These are phyloP conservation scores for Pao palembangensis DNA, from an alignment of 2,113 vertebrate species.

Conservation along the genomic window DNA sequence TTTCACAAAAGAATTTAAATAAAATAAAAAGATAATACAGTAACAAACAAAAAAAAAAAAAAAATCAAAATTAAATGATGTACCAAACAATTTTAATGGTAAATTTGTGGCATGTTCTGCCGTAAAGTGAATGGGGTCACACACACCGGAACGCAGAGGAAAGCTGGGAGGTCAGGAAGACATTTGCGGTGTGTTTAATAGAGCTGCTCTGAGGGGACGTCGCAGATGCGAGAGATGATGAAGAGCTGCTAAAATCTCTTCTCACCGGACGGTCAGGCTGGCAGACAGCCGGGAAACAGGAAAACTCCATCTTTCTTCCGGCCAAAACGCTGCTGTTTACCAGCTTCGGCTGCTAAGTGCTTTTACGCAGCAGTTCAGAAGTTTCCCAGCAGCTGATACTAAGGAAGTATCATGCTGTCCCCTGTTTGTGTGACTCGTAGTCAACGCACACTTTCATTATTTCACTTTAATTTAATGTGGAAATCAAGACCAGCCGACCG, in stretches of 20 bases:
- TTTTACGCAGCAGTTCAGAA: background rate
- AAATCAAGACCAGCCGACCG: too few species aligned
- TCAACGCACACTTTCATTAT: too few species aligned
- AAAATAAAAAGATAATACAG: background rate
- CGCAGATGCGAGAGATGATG: constrained; percentile 2
- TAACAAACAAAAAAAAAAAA: background rate
- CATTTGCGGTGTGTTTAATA: background rate
- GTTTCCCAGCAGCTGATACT: background rate
- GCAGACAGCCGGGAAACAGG: constrained; percentile 6
- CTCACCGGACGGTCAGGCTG: background rate
- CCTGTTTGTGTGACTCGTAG: background rate
- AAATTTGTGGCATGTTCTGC: too few species aligned
- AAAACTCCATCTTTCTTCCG: constrained; percentile 14
- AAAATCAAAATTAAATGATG: too few species aligned
- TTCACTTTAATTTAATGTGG: too few species aligned
- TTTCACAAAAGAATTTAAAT: too few species aligned
- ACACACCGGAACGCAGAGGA: background rate
- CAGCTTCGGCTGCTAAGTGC: constrained; percentile 29
- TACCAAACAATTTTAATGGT: too few species aligned
- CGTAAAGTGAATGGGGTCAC: too few species aligned
- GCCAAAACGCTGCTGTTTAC: background rate
- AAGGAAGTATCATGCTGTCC: background rate
- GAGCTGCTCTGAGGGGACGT: background rate
- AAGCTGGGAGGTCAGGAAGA: background rate
- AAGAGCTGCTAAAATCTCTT: constrained; percentile 36